Base-by-base conservation (phyloP, 2,888 invertebrate species). In the Acronicta aceris region DNA sequence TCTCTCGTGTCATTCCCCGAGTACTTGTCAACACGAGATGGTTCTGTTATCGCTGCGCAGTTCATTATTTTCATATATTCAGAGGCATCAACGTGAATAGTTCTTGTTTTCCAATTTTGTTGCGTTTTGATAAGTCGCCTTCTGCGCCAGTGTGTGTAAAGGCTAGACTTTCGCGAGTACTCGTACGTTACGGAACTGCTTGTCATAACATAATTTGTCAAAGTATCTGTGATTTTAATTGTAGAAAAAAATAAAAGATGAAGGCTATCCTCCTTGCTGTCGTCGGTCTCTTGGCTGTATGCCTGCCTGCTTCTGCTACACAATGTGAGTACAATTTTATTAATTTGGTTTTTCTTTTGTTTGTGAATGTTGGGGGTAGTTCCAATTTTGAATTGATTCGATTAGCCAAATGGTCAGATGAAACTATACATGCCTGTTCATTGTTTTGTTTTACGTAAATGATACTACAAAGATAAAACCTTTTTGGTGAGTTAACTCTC, bases 101-200 rank as follows among this genome's bases (percentile, higher is more conserved):
- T 81, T 76, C 73, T 83, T 86, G 84, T 87, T 84, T 86, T 83
- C 78, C 76, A 83, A 83, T 87, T 82, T 83, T 86, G 83, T 87
- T 85, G 83, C 69, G 77, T 82, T 67, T 87, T 88, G 85, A 86
- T 87, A 89, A 91, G 95, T 95, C 95, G 96, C 97, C 97, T 98
- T 98, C 97, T 98, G 95, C 96, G 95, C 97, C 97, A 98, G 97
- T 97, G 97, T 95, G 97, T 97, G 97, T 97, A 98, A 98, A 97
- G 97, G 97, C 96, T 89, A 93, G 95, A 89, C 90, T 90, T 86
- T 79, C 78, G 83, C 79, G 82, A 86, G 86, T 82, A 84, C 84
- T 86, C 82, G 75, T 80, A 73, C 78, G 74, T 72, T 76, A 71
- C 71, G 74, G 75, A 76, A 59, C 76, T 69, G 74, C 62, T 74